Percentiles rank a stretch among this genome's conserved stretches.
Conservation (phyloP, 2,888 invertebrate genomes). For the Mayetiola destructor region DNA sequence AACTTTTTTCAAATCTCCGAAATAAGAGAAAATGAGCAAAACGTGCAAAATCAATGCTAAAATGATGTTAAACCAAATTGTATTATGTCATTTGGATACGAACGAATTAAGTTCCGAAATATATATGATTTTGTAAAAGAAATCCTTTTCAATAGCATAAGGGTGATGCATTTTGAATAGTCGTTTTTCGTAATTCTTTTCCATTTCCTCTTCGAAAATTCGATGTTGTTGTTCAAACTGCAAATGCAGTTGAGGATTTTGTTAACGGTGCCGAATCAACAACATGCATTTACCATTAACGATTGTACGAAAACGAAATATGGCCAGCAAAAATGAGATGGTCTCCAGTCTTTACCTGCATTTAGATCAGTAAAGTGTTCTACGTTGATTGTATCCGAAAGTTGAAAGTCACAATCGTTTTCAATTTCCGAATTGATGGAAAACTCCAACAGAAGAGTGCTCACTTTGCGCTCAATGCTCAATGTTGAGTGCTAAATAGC, state of each 20-base stretch:
- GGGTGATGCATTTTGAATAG: not conserved
- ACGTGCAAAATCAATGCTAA: not conserved
- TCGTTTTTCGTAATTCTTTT: not conserved
- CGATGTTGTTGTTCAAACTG: no score
- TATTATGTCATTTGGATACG: slow-evolving; percentile 1
- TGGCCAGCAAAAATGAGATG: no score
- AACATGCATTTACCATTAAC: slow-evolving; percentile 4
- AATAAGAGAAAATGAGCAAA: not conserved
- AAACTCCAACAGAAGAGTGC: no score
- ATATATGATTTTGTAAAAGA: no score
- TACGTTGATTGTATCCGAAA: no score
- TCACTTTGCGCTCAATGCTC: no score
- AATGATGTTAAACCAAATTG: slow-evolving; percentile 2
- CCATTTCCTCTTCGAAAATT: slow-evolving; percentile 1
- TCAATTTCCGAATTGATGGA: no score
- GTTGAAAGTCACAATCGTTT: no score
- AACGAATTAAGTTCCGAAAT: no score
- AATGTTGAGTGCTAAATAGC: not conserved
- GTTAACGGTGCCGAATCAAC: slow-evolving; percentile 1
- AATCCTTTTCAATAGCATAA: no score
- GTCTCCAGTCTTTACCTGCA: not conserved
- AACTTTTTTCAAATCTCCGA: not conserved
- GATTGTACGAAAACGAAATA: not conserved
- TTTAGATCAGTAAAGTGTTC: no score
- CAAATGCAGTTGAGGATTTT: no score